Evolutionary conservation across 2,888 invertebrate genomes (phyloP), one percentile per base, ranked within the genome.

Genomic region (Meiosimyza decipiens): DNA sequence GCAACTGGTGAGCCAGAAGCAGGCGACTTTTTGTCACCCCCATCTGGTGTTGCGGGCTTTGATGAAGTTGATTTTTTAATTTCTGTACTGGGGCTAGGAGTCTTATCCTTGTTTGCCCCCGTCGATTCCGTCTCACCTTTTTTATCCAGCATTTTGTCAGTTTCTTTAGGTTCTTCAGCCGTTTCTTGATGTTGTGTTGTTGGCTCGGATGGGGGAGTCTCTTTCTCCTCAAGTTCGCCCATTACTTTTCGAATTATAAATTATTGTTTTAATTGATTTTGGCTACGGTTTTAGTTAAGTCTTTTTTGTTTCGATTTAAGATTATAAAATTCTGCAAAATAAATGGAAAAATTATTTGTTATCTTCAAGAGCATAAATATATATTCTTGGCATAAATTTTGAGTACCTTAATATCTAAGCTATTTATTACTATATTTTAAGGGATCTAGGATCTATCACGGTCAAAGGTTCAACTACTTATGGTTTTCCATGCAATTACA

Each of bases 191-290:
- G 82, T 49, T 80, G 76, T 52, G 79, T 72, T 70, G 82, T 77
- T 33, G 82, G 77, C 75, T 85, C 86, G 66, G 83, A 81, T 75
- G 85, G 85, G 72, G 85, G 82, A 63, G 81, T 83, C 81, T 87
- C 87, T 79, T 87, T 87, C 78, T 87, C 87, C 78, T 86, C 87
- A 33, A 86, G 81, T 79, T 87, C 87, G 68, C 86, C 87, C 87
- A 87, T 87, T 69, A 65, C 73, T 13, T 40, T 40, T 40, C 1
- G 40, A 40, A 9, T 40, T 40, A 9, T 40, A 40, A 40, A 15
- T 16, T 54, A 9, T 54, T 54, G 6, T 40, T 40, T 40, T 5
- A 40, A 40, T 40, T 40, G 40, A 9, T 40, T 40, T 40, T 40
- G 40, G 40, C 9, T 6, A 40, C 40, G 40, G 40, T 40, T n/a